Base-by-base conservation (phyloP, 2,113 vertebrate species). In the Strix aluco region DNA sequence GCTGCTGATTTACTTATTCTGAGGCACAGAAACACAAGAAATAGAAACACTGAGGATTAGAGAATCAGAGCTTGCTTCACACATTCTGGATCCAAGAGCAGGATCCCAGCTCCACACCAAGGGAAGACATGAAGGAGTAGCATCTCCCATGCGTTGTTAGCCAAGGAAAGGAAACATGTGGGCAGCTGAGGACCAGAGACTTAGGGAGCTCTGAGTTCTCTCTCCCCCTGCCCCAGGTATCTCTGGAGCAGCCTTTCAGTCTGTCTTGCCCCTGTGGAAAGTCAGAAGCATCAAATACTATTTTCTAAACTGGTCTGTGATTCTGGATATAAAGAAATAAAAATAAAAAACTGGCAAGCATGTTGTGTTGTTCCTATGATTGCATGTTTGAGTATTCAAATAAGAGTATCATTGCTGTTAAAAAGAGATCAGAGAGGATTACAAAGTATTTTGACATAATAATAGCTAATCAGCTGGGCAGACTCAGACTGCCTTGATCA, bases 341-440 rank as follows among this genome's bases (percentile, higher is more conserved):
- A 59, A 87, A 30, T 2, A 34, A 36, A 57, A 88, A 74, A 19
- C 17, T 36, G 34, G 5, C 15, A 32, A 85, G 14, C 17, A 5
- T 42, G 11, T 34, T 63, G 7, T 2, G 3, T 44, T 72, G 29
- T 65, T 94, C 61, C 40, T 63, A 15, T 4, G 8, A 30, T 19
- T 82, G 42, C 15, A 12, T 46, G 25, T 77, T 82, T 81, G 70
- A 77, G 26, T 82, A 93, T 91, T 94, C 46, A 81, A 51, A 81
- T 7, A 2, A 70, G 83, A 72, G 54, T 96, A 67, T 91, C 92
- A 87, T 55, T 2, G 4, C 73, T 92, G 74, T 79, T 88, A 93
- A 97, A 89, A 95, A 85, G 89, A 91, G 93, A 95, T 92, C 94
- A 93, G 87, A 73, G 93, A 85, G 86, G 87, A 95, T 97, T 96